Base-by-base conservation (phyloP, 2,888 invertebrate species). In the Micoletzkya japonica region DNA sequence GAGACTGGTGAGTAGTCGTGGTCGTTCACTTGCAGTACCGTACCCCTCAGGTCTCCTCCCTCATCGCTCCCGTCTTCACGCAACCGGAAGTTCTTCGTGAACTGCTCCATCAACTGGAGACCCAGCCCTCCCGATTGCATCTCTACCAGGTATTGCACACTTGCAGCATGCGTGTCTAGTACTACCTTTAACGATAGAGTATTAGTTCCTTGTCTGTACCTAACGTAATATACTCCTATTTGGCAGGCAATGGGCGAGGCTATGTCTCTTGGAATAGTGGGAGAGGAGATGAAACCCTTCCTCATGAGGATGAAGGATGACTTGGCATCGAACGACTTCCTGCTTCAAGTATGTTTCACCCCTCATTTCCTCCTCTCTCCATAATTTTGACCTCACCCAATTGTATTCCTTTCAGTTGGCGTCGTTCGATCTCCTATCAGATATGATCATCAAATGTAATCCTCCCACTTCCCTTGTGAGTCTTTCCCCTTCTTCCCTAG, bases 361-460 rank as follows among this genome's bases (percentile, higher is more conserved):
- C 6, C 6, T 39, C 17, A 39, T 39, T n/a, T n/a, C n/a, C n/a
- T n/a, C n/a, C n/a, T n/a, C n/a, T n/a, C n/a, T n/a, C n/a, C n/a
- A n/a, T n/a, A n/a, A n/a, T n/a, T n/a, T n/a, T n/a, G n/a, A n/a
- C n/a, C n/a, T n/a, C n/a, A n/a, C n/a, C n/a, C n/a, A n/a, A n/a
- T n/a, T n/a, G n/a, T n/a, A n/a, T n/a, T n/a, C n/a, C n/a, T 49
- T 61, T 10, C 24, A 63, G 63, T 50, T 63, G 63, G 50, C 63
- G 7, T 49, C 63, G 2, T 36, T 63, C 34, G 39, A 37, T 3
- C 32, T 26, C n/a, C 63, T 63, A 4, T 63, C 63, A 24, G 50
- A 63, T 63, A 63, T 63, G 50, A 24, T 63, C 32, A 63, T 63
- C n/a, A 63, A 63, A 24, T 63, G 63, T 26, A 63, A 32, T n/a